A percentile compares a stretch with the other conserved stretches of the same genome.
Conservation (phyloP, 2,888 invertebrate genomes). For the Apamea sordens region DNA sequence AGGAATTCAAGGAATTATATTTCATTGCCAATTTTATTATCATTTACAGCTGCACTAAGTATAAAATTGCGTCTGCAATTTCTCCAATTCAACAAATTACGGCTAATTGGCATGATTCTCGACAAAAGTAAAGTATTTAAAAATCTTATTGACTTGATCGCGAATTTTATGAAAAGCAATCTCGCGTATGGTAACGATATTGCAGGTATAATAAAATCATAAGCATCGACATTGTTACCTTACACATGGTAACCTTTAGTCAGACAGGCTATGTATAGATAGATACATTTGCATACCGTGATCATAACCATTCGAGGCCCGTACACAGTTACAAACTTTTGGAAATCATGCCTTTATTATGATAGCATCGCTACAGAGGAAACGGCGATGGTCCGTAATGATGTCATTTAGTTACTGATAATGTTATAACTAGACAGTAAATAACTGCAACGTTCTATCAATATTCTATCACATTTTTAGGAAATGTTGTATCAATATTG, state of each 20-base stretch:
- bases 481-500: conserved; percentile 46
- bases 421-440: conserved; percentile 73
- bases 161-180: conserved; percentile 23
- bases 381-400: conserved; percentile 73
- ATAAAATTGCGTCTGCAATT: background rate
- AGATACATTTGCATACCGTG: conserved; percentile 56
- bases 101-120: conserved; percentile 4
- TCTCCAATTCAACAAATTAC: conserved; percentile 19
- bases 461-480: conserved; percentile 59
- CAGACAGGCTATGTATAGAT: conserved; percentile 7
- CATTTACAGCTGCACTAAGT: background rate
- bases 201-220: conserved; percentile 52
- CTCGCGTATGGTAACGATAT: conserved; percentile 26
- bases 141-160: conserved; percentile 17
- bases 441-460: conserved; percentile 68
- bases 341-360: conserved; percentile 71
- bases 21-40: conserved; percentile 26
- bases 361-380: conserved; percentile 73
- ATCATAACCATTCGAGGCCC: conserved; percentile 56
- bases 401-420: conserved; percentile 77
- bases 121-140: background rate
- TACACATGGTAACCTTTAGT: conserved; percentile 48
- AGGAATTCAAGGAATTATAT: conserved; percentile 5
- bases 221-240: conserved; percentile 62
- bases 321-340: conserved; percentile 68